phyloP scores from a whole-genome alignment of 2,113 vertebrate genomes.

The Aix galericulata region DNA sequence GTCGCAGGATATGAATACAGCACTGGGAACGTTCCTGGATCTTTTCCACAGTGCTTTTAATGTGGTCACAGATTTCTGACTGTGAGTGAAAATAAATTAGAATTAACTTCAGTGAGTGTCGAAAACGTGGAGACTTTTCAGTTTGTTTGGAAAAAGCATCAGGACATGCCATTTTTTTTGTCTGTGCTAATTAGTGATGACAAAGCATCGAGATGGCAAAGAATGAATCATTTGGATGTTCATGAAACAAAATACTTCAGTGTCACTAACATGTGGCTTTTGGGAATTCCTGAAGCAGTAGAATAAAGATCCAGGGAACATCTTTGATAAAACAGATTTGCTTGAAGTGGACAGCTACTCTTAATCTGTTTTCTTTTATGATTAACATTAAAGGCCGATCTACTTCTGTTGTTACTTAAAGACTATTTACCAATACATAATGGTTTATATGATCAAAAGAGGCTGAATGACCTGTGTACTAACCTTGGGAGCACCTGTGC shows the following conservation, averaged over 20 bases:
- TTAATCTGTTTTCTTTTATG: neutral
- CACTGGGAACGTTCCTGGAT: constrained; percentile 28
- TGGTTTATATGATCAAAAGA: neutral
- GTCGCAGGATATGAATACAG: constrained; percentile 50
- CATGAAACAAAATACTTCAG: constrained; percentile 11
- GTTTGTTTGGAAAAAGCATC: constrained; percentile 52
- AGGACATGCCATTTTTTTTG: constrained; percentile 20
- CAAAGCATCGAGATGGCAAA: constrained; percentile 55
- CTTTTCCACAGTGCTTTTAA: constrained; percentile 46
- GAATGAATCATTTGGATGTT: constrained; percentile 52
- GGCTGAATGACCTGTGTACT: neutral
- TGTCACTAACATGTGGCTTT: constrained; percentile 47
- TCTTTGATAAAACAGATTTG: constrained; percentile 28
- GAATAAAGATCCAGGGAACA: neutral
- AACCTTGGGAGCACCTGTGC: neutral
- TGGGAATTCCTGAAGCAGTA: constrained; percentile 16
- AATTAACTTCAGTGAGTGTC: constrained; percentile 51
- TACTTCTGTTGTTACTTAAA: neutral
- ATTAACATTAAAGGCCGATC: neutral
- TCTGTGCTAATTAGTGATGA: constrained; percentile 52
- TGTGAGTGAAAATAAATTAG: constrained; percentile 52
- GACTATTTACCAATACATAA: neutral
- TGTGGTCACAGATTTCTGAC: constrained; percentile 61
- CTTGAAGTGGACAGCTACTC: constrained; percentile 1
- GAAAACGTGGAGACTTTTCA: constrained; percentile 52